phyloP scores from a whole-genome alignment of 2,888 invertebrate species.

The Tipula confusa region DNA sequence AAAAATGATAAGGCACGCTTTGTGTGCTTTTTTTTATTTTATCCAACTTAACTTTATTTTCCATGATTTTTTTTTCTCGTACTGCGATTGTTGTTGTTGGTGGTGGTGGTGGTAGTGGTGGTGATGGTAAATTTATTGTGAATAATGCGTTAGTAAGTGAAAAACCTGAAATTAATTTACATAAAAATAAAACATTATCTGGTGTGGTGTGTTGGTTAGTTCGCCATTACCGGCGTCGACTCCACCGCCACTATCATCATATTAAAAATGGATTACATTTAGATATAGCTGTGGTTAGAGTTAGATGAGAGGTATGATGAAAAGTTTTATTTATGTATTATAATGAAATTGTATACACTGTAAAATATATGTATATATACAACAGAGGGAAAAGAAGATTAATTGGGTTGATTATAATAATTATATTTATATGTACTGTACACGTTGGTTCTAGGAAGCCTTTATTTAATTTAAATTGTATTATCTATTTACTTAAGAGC shows the following conservation, averaged over 20 bases:
- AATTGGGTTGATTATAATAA: neutral
- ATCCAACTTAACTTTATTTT: slow-evolving; percentile 3
- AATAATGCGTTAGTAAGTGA: slow-evolving; percentile 20
- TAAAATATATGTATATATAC: no score
- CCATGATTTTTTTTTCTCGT: neutral
- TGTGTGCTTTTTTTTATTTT: slow-evolving; percentile 31
- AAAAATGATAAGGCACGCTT: slow-evolving; percentile 38
- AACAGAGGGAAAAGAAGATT: neutral
- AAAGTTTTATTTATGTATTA: neutral
- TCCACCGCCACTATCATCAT: neutral
- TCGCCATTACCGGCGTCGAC: neutral
- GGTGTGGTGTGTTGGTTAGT: neutral
- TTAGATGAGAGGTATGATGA: neutral
- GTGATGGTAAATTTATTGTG: neutral
- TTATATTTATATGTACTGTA: no score
- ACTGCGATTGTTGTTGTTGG: neutral
- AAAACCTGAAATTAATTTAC: slow-evolving; percentile 25
- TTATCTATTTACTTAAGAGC: no score
- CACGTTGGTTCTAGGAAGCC: no score
- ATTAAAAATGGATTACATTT: neutral
- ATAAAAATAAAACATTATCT: neutral
- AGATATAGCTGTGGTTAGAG: neutral
- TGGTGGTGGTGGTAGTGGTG: neutral
- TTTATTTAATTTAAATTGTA: no score
- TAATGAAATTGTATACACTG: slow-evolving; percentile 15